Base-by-base conservation (phyloP, 2,797 vertebrate genomes). In the Microtus obscurus region DNA sequence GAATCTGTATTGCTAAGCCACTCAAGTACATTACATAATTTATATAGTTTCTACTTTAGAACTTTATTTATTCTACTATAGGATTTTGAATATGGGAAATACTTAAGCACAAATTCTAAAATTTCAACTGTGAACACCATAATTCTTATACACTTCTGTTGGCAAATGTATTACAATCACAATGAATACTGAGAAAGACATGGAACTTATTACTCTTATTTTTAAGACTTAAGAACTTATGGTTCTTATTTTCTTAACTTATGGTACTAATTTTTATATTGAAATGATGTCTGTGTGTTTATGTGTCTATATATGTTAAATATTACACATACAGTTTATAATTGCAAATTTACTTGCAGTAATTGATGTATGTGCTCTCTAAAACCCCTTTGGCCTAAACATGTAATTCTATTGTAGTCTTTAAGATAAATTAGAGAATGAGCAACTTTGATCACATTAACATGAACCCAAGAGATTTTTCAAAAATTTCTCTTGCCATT, bases 381-480 rank as follows among this genome's bases (percentile, higher is more conserved):
- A 93, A 96, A 87, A 85, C 48, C 12, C 4, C 63, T 45, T 91
- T 69, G 93, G 53, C 21, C 87, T 86, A 48, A 91, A 89, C 9
- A 79, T 81, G 90, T 92, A 59, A 91, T 40, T 92, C 27, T 59
- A 71, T 81, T 93, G 78, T 10, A 87, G 87, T 95, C 5, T 80
- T 93, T 51, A 89, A 78, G 48, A 89, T 77, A 82, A 13, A 80
- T 93, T 80, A 91, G 43, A 85, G 16, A 29, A 92, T 29, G 93
- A 71, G 93, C 14, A 81, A 87, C 77, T 82, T 69, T 17, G 76
- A 56, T 5, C 17, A 63, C 23, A 95, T 90, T 87, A 94, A 94
- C 80, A 83, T 61, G 61, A 27, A 95, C n/a, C 67, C 86, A 95
- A 91, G 40, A 92, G 48, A 78, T 85, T 89, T 89, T 96, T 96